phyloP scores from a whole-genome alignment of 2,113 vertebrate species.

The Bolborhynchus lineola region DNA sequence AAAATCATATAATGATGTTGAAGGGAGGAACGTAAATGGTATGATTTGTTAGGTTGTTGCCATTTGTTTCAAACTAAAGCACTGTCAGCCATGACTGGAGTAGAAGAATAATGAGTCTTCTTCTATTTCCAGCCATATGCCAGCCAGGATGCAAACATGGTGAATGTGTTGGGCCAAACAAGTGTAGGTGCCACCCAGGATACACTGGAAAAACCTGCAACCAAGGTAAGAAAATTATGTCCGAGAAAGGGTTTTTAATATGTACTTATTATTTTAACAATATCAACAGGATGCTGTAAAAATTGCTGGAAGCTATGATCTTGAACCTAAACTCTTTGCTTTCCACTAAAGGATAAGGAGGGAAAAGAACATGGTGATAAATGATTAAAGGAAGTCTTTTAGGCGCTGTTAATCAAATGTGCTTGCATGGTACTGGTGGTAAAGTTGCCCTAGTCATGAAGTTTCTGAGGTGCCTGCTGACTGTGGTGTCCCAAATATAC shows the following conservation, averaged over 20 bases:
- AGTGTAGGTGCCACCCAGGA: constrained; percentile 93
- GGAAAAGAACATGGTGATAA: background rate
- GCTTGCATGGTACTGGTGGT: background rate
- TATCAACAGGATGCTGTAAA: background rate
- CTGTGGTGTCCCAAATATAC: background rate
- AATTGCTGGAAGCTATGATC: background rate
- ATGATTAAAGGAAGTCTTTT: background rate
- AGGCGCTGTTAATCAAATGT: background rate
- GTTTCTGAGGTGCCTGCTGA: background rate
- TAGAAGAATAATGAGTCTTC: background rate
- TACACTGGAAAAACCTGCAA: constrained; percentile 96
- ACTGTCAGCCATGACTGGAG: background rate
- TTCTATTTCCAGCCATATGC: constrained; percentile 85
- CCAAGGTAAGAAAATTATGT: constrained; percentile 83
- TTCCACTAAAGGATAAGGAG: background rate
- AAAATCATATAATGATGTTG: background rate
- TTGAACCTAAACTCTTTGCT: background rate
- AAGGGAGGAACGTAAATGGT: background rate
- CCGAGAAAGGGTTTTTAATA: background rate
- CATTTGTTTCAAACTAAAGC: background rate
- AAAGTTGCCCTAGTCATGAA: background rate
- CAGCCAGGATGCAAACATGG: constrained; percentile 94
- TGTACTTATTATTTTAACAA: background rate
- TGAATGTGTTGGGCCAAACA: constrained; percentile 93
- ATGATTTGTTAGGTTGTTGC: background rate